Percentiles rank a stretch among this genome's conserved stretches.
phyloP scores from a whole-genome alignment of 2,888 invertebrate species.

The Coenonympha arcania region DNA sequence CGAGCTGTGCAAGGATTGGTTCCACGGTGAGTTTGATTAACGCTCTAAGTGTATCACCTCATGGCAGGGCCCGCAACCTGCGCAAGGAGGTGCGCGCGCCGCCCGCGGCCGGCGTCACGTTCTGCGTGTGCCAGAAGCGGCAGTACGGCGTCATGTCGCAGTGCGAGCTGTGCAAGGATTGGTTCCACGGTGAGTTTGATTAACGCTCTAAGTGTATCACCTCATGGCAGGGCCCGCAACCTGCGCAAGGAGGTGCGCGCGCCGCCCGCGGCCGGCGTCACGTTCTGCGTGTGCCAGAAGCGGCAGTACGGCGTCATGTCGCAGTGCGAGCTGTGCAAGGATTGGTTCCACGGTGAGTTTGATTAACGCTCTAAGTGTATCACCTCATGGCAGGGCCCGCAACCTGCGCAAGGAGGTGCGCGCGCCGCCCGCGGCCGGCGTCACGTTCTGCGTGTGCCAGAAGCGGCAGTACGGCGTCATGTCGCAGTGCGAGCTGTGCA shows the following conservation, averaged over 20 bases:
- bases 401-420: conserved; percentile 72
- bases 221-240: too few species aligned
- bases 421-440: conserved; percentile 53
- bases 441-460: conserved; percentile 85
- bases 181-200: conserved; percentile 84
- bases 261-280: conserved; percentile 56
- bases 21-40: conserved; percentile 78
- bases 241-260: conserved; percentile 68
- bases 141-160: conserved; percentile 88
- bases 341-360: conserved; percentile 90
- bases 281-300: conserved; percentile 86
- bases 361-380: neutral
- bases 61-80: conserved; percentile 57
- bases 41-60: too few species aligned
- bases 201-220: too few species aligned
- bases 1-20: conserved; percentile 96
- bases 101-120: conserved; percentile 66
- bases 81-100: conserved; percentile 68
- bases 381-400: too few species aligned
- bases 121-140: conserved; percentile 85
- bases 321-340: conserved; percentile 94
- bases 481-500: conserved; percentile 95
- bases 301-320: conserved; percentile 86
- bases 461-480: conserved; percentile 83
- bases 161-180: conserved; percentile 95